Base-by-base conservation (phyloP, 53 echinoderm and acorn worm species). In the Zoroaster sp. region DNA sequence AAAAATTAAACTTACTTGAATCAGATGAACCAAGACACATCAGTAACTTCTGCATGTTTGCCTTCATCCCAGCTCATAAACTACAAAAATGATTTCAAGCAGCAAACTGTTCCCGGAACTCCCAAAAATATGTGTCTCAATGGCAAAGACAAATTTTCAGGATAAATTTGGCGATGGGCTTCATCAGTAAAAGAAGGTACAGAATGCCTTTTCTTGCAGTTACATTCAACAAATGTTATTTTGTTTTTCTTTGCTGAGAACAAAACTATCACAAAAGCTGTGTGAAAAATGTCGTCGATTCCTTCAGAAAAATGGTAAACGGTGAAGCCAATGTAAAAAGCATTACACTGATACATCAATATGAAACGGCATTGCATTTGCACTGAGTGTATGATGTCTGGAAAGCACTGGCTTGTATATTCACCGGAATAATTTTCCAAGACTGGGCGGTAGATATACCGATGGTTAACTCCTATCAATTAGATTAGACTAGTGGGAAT, bases 11-110 rank as follows among this genome's bases (percentile, higher is more conserved):
- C 85, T 85, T 71, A 85, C 85, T 71, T 49, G 85, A 70, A 7
- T 85, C 71, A 0, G 85, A 72, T 45, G 85, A 70, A 44, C 85
- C 85, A 3, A 85, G 85, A 71, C 85, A 85, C 71, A 85, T 6
- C 23, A 85, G 70, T 15, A 85, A 46, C 35, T 35, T 59, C 12
- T 49, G 71, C 85, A 85, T 85, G 21, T 85, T 85, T 38, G 85
- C 71, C 85, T 71, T 85, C 70, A 85, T 71, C 71, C 11, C 66
- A 21, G 63, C 28, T 59, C 63, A 23, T 67, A n/a, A 18, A 82
- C 35, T 12, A 66, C 32, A 6, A 25, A 67, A n/a, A n/a, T n/a
- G n/a, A n/a, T n/a, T n/a, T n/a, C n/a, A n/a, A n/a, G n/a, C n/a
- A n/a, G n/a, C n/a, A n/a, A n/a, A n/a, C n/a, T n/a, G n/a, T n/a